phyloP scores from a whole-genome alignment of 2,797 vertebrate species.

The Tolypeutes matacus region DNA sequence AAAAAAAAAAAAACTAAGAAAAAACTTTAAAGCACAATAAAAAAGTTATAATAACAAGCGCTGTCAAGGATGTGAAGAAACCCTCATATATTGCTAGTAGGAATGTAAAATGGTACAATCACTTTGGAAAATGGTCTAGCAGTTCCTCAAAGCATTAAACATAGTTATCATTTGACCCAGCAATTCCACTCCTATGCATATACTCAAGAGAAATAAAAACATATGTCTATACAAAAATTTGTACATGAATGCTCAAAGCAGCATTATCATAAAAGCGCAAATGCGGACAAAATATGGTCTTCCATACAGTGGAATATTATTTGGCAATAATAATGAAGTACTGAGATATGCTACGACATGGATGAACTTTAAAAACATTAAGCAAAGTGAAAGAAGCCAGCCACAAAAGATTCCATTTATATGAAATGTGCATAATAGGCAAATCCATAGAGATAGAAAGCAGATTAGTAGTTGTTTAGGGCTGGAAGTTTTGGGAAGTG shows the following conservation, averaged over 20 bases:
- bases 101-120: neutral
- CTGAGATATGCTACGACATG: neutral
- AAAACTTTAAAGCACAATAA: neutral
- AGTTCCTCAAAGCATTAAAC: constrained; percentile 29
- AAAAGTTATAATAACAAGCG: neutral
- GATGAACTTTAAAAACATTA: neutral
- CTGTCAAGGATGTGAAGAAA: neutral
- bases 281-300: neutral
- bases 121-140: constrained; percentile 9
- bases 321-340: constrained; percentile 46
- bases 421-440: neutral
- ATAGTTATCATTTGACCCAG: constrained; percentile 1
- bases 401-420: neutral
- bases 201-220: neutral
- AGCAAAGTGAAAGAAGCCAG: neutral
- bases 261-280: neutral
- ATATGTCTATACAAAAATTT: constrained; percentile 4
- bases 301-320: neutral
- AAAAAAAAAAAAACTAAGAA: neutral
- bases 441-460: neutral
- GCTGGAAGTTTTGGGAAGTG: neutral
- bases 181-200: neutral
- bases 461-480: neutral
- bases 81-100: neutral
- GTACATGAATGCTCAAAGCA: neutral